Base-by-base conservation (phyloP, 2,888 invertebrate species). In the Lithophane ornitopus region DNA sequence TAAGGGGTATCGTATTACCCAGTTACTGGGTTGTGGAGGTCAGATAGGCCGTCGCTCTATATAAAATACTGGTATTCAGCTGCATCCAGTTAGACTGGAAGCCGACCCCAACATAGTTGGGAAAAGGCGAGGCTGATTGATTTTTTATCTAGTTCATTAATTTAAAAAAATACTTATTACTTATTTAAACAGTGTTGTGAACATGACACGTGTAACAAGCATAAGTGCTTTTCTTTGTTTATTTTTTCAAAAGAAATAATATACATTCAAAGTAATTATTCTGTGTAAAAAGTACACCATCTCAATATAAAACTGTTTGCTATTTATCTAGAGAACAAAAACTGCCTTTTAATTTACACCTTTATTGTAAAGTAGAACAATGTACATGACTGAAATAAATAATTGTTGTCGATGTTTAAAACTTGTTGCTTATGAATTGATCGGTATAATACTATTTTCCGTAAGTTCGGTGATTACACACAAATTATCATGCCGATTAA, bases 271-370 rank as follows among this genome's bases (percentile, higher is more conserved):
- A 16, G 67, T 46, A 22, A 56, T 46, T 28, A 28, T 46, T 80
- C 1, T 1, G 22, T 34, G 26, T 46, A 52, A 65, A 67, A 70
- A 61, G 3, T 52, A 62, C 12, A 63, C 26, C n/a, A 67, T 46
- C 28, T 67, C 22, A 63, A 67, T 76, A 56, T 44, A 52, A 58
- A 63, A 70, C 63, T 34, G 39, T 68, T 66, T n/a, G 34, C 44
- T 26, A 34, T 74, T 69, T 68, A 69, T 62, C 54, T 78, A 76
- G 61, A 66, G 34, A 58, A 65, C 54, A 75, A 82, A 80, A 76
- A 69, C 44, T 54, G n/a, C 65, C 26, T 65, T 84, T 82, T 72
- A 73, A 82, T 80, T 77, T 69, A 76, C 82, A 84, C 61, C 46
- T 71, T 74, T 77, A 52, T 41, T 49, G 19, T 72, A 80, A 70